These are phyloP conservation scores for Eilema sororculum DNA, from an alignment of 2,888 invertebrate genomes.

Conservation along the genomic window DNA sequence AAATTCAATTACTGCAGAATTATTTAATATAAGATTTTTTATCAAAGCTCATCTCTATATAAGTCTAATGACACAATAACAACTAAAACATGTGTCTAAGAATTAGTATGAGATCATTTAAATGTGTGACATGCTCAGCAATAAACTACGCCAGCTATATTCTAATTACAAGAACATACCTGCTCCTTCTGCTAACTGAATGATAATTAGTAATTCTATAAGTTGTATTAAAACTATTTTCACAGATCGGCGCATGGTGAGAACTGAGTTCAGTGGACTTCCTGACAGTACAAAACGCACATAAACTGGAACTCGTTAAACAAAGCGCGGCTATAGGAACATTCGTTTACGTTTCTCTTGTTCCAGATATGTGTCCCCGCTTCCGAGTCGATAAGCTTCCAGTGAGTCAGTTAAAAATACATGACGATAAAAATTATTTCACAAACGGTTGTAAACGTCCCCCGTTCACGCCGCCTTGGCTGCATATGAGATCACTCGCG, in stretches of 20 bases:
- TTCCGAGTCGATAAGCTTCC: constrained; percentile 73
- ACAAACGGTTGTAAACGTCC: constrained; percentile 34
- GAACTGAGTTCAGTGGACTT: constrained; percentile 64
- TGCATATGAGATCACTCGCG: constrained; percentile 55
- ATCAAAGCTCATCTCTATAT: neutral
- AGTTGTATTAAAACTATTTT: constrained; percentile 57
- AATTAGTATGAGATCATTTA: constrained; percentile 14
- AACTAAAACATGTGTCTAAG: neutral
- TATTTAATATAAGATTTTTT: neutral
- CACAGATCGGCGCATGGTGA: constrained; percentile 58
- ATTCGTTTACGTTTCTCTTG: constrained; percentile 62
- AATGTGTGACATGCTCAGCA: constrained; percentile 20
- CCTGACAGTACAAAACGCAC: constrained; percentile 42
- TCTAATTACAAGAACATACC: constrained; percentile 51
- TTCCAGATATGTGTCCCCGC: constrained; percentile 64
- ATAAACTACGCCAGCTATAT: constrained; percentile 34
- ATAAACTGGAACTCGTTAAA: constrained; percentile 64
- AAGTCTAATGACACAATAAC: neutral
- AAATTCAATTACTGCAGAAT: neutral
- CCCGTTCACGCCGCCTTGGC: constrained; percentile 36
- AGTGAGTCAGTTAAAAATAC: constrained; percentile 36
- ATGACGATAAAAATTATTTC: constrained; percentile 37
- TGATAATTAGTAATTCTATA: constrained; percentile 50
- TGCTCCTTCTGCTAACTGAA: constrained; percentile 46
- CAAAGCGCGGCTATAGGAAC: constrained; percentile 61